phyloP scores from a whole-genome alignment of 1,140 invertebrate species.

The Arion vulgaris region DNA sequence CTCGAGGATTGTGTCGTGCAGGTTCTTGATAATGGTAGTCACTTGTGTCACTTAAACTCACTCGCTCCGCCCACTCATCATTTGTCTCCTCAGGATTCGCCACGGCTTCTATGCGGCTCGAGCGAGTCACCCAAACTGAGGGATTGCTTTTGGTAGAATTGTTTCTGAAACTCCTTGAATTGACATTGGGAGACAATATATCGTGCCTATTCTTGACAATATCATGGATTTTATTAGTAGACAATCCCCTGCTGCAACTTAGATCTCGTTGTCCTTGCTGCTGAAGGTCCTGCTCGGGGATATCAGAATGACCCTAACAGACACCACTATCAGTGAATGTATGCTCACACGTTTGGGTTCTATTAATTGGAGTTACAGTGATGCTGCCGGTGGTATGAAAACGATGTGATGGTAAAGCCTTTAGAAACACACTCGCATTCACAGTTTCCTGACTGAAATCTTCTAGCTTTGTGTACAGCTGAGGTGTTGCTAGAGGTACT shows the following conservation, averaged over 20 bases:
- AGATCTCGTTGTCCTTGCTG: too few relatives aligned
- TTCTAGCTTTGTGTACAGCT: too few relatives aligned
- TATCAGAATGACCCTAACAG: too few relatives aligned
- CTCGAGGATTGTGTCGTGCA: constrained; percentile 6
- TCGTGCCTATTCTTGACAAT: constrained; percentile 12
- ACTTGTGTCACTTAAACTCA: constrained; percentile 29
- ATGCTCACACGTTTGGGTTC: too few relatives aligned
- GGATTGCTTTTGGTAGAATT: neutral
- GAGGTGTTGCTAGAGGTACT: too few relatives aligned
- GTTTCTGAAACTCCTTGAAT: neutral
- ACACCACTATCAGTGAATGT: too few relatives aligned
- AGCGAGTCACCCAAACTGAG: constrained; percentile 19
- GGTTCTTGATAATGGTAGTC: constrained; percentile 24
- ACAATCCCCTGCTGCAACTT: neutral
- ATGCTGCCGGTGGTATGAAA: too few relatives aligned
- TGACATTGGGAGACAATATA: neutral
- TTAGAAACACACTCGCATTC: too few relatives aligned
- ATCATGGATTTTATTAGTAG: neutral
- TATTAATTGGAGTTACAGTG: too few relatives aligned
- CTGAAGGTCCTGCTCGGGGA: too few relatives aligned
- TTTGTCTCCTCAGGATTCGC: constrained; percentile 4
- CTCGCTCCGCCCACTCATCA: constrained; percentile 34
- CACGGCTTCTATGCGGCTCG: constrained; percentile 22
- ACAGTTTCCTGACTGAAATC: too few relatives aligned
- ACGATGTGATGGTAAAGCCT: too few relatives aligned